Conservation (phyloP, 2,888 invertebrate species). For the Hirtodrosophila alboralis region DNA sequence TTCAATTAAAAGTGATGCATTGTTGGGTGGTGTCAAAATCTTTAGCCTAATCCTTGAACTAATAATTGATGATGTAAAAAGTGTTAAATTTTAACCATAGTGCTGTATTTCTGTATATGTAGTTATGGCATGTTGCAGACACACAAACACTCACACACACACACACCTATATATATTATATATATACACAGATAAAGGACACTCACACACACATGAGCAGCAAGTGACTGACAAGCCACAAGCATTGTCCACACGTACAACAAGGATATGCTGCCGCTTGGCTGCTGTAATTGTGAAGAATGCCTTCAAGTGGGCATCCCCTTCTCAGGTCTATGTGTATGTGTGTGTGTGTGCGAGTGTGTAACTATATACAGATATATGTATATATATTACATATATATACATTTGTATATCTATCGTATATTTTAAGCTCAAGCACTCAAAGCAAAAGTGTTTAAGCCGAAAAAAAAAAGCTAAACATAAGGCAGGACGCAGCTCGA, state of each 20-base stretch:
- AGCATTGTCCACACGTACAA: slow-evolving; percentile 74
- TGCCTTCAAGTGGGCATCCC: slow-evolving; percentile 72
- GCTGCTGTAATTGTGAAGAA: slow-evolving; percentile 78
- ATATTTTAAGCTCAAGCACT: slow-evolving; percentile 71
- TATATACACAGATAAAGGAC: too few relatives aligned
- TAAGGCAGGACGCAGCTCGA: slow-evolving; percentile 45
- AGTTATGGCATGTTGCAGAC: slow-evolving; percentile 50
- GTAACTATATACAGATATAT: slow-evolving; percentile 6
- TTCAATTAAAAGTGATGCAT: too few relatives aligned
- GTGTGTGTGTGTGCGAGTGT: slow-evolving; percentile 18
- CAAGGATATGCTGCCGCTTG: slow-evolving; percentile 38
- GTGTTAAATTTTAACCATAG: too few relatives aligned
- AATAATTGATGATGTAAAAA: too few relatives aligned
- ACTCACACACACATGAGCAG: slow-evolving; percentile 28
- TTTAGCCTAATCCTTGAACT: too few relatives aligned
- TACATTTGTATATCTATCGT: slow-evolving; percentile 31
- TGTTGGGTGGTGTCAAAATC: too few relatives aligned
- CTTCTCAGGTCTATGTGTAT: slow-evolving; percentile 1
- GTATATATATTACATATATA: slow-evolving; percentile 15
- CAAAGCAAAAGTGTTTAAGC: slow-evolving; percentile 70
- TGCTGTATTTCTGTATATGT: slow-evolving; percentile 37
- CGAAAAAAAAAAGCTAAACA: slow-evolving; percentile 35
- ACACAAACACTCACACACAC: slow-evolving; percentile 18
- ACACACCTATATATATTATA: too few relatives aligned
- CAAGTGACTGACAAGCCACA: slow-evolving; percentile 73